Conservation (phyloP, 1,140 invertebrate genomes). For the Choristoneura fumiferana region DNA sequence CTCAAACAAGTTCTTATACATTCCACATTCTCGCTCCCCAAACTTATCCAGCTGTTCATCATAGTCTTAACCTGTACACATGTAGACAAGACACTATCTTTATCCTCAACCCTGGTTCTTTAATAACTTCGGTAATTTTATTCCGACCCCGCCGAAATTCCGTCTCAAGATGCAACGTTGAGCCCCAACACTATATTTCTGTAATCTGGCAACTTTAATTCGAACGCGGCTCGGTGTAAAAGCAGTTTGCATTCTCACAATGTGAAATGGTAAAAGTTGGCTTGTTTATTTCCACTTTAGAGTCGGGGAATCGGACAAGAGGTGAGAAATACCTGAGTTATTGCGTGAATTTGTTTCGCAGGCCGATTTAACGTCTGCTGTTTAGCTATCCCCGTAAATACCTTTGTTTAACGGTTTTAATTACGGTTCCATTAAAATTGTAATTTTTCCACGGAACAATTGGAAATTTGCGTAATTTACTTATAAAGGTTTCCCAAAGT, state of each 20-base stretch:
- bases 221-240: constrained; percentile 43
- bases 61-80: no score
- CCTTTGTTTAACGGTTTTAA: no score
- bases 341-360: constrained; percentile 19
- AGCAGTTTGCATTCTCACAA: constrained; percentile 38
- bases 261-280: constrained; percentile 62
- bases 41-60: no score
- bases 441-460: no score
- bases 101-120: neutral
- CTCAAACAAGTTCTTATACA: no score
- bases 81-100: no score
- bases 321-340: constrained; percentile 54
- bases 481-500: neutral
- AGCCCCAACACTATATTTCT: constrained; percentile 11
- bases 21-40: no score
- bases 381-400: no score
- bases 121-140: constrained; percentile 17
- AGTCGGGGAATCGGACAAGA: constrained; percentile 46
- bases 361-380: no score
- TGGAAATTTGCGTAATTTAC: no score
- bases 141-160: neutral
- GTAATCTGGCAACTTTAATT: constrained; percentile 58
- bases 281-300: constrained; percentile 63
- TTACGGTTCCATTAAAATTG: no score
- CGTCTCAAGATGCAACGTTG: constrained; percentile 2